Evolutionary conservation across 2,113 vertebrate species (phyloP).

Genomic region (Cettia cetti): DNA sequence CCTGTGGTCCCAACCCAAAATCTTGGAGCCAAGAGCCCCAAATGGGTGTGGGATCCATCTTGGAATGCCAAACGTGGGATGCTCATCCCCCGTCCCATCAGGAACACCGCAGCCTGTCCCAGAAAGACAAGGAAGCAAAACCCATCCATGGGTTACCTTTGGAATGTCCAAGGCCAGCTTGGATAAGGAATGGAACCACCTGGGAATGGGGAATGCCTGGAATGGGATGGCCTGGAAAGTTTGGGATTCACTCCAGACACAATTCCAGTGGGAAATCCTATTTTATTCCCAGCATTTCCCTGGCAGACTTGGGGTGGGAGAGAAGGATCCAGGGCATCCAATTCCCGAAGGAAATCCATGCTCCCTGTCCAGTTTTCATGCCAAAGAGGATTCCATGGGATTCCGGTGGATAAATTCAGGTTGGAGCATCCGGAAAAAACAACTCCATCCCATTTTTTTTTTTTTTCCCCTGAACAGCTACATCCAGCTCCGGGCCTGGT

Average conservation of each 20-base stretch:
- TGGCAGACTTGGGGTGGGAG: background rate
- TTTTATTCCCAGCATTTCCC: background rate
- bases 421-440: background rate
- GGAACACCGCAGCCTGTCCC: accelerated
- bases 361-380: background rate
- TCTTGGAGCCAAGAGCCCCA: background rate
- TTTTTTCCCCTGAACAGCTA: background rate
- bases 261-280: accelerated
- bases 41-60: accelerated
- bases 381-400: background rate
- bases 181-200: background rate
- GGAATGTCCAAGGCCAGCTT: background rate
- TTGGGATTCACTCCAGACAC: background rate
- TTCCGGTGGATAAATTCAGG: background rate
- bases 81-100: accelerated
- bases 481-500: background rate
- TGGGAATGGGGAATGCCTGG: background rate
- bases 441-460: background rate
- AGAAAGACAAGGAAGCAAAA: background rate
- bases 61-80: background rate
- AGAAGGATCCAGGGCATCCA: background rate
- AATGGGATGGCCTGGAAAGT: background rate
- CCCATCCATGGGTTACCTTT: accelerated
- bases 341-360: background rate
- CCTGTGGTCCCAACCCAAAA: background rate